A percentile compares a stretch with the other conserved stretches of the same genome.
Conservation (phyloP, 2,888 invertebrate genomes). For the Brachypalpus laphriformis region DNA sequence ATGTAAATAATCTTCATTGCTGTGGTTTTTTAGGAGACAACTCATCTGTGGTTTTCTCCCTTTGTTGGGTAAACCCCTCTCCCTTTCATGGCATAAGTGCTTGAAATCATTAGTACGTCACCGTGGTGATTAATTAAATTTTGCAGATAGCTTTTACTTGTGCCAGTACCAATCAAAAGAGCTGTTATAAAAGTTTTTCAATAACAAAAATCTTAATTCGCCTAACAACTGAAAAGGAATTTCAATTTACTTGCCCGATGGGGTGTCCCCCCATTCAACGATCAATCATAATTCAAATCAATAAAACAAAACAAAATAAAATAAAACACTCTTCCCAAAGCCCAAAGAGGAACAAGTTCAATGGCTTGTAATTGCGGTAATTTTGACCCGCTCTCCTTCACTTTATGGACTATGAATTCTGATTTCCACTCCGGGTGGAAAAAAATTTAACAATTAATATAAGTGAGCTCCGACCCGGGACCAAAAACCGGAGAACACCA, state of each 20-base stretch:
- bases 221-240: neutral
- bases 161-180: neutral
- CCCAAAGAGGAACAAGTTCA: slow-evolving; percentile 38
- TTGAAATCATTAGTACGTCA: neutral
- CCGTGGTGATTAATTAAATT: slow-evolving; percentile 14
- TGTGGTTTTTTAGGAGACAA: neutral
- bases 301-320: slow-evolving; percentile 39
- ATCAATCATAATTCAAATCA: slow-evolving; percentile 62
- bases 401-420: slow-evolving; percentile 69
- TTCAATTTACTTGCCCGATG: slow-evolving; percentile 47
- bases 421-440: slow-evolving; percentile 37
- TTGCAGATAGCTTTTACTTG: neutral
- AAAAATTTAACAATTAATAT: slow-evolving; percentile 64
- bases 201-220: neutral
- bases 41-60: neutral
- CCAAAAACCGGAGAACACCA: slow-evolving; percentile 42
- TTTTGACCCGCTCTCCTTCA: slow-evolving; percentile 35
- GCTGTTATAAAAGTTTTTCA: neutral
- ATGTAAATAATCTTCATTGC: slow-evolving; percentile 22
- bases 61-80: neutral
- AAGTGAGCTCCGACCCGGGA: slow-evolving; percentile 52
- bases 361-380: slow-evolving; percentile 47
- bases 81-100: neutral
- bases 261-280: neutral
- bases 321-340: slow-evolving; percentile 32